Percentiles rank a stretch among this genome's conserved stretches.
Evolutionary conservation across 2,113 vertebrate genomes (phyloP).

Genomic region (Gopherus flavomarginatus): DNA sequence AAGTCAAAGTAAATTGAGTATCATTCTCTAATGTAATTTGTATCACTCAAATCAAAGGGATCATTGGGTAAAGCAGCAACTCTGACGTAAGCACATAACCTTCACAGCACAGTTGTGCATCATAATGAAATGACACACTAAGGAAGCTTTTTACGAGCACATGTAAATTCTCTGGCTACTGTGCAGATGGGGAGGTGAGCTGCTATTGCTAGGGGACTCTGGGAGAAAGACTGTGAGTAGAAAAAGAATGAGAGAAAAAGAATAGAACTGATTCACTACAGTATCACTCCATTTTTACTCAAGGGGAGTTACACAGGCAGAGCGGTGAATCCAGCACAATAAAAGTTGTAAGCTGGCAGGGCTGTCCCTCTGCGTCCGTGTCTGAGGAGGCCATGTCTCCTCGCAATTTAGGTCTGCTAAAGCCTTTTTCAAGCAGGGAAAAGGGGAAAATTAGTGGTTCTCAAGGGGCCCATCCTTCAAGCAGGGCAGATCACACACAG

Average conservation of each 20-base stretch:
- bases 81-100: constrained; percentile 7
- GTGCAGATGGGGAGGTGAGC: neutral
- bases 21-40: constrained; percentile 35
- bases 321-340: neutral
- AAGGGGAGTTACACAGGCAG: neutral
- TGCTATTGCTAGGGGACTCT: neutral
- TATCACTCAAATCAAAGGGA: constrained; percentile 19
- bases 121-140: neutral
- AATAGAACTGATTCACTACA: neutral
- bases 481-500: no score
- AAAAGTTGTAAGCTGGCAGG: neutral
- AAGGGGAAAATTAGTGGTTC: no score
- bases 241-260: neutral
- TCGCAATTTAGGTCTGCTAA: no score
- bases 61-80: constrained; percentile 9
- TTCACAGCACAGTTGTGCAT: neutral
- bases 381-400: no score
- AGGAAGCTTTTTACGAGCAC: neutral
- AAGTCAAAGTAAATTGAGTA: constrained; percentile 38
- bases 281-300: neutral
- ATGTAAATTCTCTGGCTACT: neutral
- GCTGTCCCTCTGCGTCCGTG: no score
- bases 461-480: no score
- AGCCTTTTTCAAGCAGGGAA: no score
- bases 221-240: rapidly evolving